Percentiles rank a stretch among this genome's conserved stretches.
Conservation (phyloP, 1,140 invertebrate species). For the Drosophila teissieri region DNA sequence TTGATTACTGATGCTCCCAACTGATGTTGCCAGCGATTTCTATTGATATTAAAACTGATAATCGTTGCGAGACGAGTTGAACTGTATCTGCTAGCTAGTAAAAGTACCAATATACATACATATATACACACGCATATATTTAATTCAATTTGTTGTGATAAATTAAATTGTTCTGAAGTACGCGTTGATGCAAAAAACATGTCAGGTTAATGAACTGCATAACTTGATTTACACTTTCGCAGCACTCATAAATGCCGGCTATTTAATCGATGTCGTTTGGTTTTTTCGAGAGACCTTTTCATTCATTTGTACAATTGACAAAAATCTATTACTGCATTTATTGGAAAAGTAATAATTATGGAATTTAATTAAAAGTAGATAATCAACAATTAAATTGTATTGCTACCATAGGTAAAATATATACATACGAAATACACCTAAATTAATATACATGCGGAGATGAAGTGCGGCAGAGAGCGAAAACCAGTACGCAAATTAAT, state of each 20-base stretch:
- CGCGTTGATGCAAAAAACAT: slow-evolving; percentile 35
- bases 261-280: slow-evolving; percentile 22
- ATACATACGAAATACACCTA: slow-evolving; percentile 40
- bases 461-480: slow-evolving; percentile 34
- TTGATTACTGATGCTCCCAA: slow-evolving; percentile 19
- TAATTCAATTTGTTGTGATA: slow-evolving; percentile 74
- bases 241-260: slow-evolving; percentile 33
- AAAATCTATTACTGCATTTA: slow-evolving; percentile 39
- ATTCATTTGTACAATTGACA: slow-evolving; percentile 19
- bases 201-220: slow-evolving; percentile 31
- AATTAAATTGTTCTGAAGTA: slow-evolving; percentile 60
- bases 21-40: slow-evolving; percentile 19
- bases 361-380: slow-evolving; percentile 74
- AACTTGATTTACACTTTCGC: slow-evolving; percentile 48
- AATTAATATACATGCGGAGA: slow-evolving; percentile 21
- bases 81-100: slow-evolving; percentile 51
- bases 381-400: slow-evolving; percentile 77
- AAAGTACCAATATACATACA: slow-evolving; percentile 29
- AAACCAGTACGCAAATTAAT: slow-evolving; percentile 67
- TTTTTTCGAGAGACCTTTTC: slow-evolving; percentile 5
- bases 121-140: slow-evolving; percentile 36
- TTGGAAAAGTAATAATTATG: slow-evolving; percentile 52
- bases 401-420: slow-evolving; percentile 67
- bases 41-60: slow-evolving; percentile 23
- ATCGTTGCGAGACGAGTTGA: slow-evolving; percentile 22